Evolutionary conservation across 1,140 invertebrate species (phyloP).

Genomic region (Drosophila sproati): DNA sequence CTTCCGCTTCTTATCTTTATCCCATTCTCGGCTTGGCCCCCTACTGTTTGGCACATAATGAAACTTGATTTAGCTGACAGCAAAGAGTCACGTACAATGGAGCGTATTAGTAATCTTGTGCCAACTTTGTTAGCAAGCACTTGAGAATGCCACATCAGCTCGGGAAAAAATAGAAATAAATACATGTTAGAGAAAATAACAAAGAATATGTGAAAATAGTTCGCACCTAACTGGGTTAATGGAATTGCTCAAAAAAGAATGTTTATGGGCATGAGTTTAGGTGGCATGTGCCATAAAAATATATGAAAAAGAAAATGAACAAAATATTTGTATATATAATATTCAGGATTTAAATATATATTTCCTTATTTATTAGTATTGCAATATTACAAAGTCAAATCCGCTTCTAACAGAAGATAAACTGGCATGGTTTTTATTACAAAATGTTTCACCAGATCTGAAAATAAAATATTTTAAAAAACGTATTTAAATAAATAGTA

Average conservation of each 20-base stretch:
- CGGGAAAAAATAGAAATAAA: constrained; percentile 29
- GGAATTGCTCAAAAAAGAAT: constrained; percentile 4
- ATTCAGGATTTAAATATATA: too few relatives aligned
- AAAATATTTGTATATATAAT: background rate
- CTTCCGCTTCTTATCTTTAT: constrained; percentile 3
- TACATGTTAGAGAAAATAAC: constrained; percentile 14
- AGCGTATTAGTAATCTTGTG: constrained; percentile 82
- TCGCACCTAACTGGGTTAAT: constrained; percentile 54
- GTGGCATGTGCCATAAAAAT: background rate
- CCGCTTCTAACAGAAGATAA: too few relatives aligned
- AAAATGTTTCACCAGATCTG: too few relatives aligned
- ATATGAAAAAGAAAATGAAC: background rate
- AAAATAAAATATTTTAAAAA: too few relatives aligned
- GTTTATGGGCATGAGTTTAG: background rate
- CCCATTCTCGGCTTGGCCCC: constrained; percentile 31
- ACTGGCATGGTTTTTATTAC: too few relatives aligned
- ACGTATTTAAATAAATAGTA: background rate
- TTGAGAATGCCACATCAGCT: constrained; percentile 56
- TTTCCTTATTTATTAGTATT: too few relatives aligned
- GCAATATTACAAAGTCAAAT: too few relatives aligned
- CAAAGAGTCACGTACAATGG: constrained; percentile 81
- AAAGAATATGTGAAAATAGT: constrained; percentile 19
- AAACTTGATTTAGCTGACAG: constrained; percentile 82
- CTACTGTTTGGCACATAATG: constrained; percentile 69
- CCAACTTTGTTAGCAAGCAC: constrained; percentile 80